A percentile compares a stretch with the other conserved stretches of the same genome.
phyloP scores from a whole-genome alignment of 2,797 vertebrate species.

The Brotogeris chrysoptera region DNA sequence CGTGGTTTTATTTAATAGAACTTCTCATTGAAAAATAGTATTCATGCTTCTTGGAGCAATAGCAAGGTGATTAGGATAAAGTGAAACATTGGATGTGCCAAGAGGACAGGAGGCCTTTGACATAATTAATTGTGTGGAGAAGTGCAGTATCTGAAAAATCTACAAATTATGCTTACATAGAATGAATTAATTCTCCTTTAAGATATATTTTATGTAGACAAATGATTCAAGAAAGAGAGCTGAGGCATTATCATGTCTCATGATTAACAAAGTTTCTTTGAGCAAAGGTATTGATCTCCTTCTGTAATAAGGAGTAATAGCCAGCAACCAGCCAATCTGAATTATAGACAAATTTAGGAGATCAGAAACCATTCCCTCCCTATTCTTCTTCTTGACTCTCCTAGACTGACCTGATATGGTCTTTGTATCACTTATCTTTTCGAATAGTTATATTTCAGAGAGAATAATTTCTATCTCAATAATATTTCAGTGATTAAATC shows the following conservation, averaged over 20 bases:
- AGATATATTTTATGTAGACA: not conserved
- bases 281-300: not conserved
- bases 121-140: not conserved
- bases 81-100: not conserved
- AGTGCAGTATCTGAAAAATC: conserved; percentile 10
- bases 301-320: not conserved
- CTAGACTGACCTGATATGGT: not conserved
- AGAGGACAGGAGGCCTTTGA: not conserved
- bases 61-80: not conserved
- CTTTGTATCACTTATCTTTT: not conserved
- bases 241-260: not conserved
- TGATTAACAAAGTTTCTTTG: not conserved
- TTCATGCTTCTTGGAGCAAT: not conserved
- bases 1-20: not conserved
- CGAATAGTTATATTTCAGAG: not conserved
- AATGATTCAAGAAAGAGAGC: not conserved
- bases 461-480: not conserved
- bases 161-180: not conserved
- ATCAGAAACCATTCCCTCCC: not conserved
- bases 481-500: not conserved
- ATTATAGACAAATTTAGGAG: not conserved
- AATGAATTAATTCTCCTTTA: conserved; percentile 18
- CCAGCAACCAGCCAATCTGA: not conserved
- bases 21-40: not conserved
- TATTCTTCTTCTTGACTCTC: not conserved